Conservation (phyloP, 2,797 vertebrate species). For the Sebastes trivittatus region DNA sequence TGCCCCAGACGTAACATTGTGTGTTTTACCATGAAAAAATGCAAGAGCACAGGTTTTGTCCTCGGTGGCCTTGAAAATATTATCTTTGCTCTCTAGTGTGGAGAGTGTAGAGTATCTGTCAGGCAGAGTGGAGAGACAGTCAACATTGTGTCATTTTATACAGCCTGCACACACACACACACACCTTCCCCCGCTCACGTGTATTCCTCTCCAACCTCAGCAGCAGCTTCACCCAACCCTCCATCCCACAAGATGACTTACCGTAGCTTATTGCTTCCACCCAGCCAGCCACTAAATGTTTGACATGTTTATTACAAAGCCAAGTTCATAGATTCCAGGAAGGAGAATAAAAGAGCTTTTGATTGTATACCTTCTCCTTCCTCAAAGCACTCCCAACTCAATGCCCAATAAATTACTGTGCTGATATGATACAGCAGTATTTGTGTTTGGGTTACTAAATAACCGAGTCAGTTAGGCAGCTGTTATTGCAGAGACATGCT, state of each 20-base stretch:
- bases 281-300: constrained; percentile 2
- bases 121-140: constrained; percentile 1
- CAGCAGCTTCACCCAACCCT: neutral
- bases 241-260: neutral
- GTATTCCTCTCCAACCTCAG: neutral
- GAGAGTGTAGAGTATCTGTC: neutral
- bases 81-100: constrained; percentile 1
- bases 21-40: neutral
- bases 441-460: constrained; percentile 75
- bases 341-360: constrained; percentile 23
- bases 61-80: neutral
- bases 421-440: constrained; percentile 66
- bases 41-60: neutral
- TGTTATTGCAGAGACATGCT: constrained; percentile 16
- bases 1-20: neutral
- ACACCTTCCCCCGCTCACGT: constrained; percentile 14
- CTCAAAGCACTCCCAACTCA: constrained; percentile 24
- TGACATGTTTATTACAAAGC: constrained; percentile 29
- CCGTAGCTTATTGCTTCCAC: neutral
- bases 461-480: constrained; percentile 51
- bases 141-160: constrained; percentile 55
- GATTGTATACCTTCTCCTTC: constrained; percentile 29
- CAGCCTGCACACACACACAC: constrained; percentile 6
- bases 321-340: constrained; percentile 39
- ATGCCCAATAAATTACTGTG: constrained; percentile 57